phyloP scores from a whole-genome alignment of 1,140 invertebrate species.

The Dicyema japonicum region DNA sequence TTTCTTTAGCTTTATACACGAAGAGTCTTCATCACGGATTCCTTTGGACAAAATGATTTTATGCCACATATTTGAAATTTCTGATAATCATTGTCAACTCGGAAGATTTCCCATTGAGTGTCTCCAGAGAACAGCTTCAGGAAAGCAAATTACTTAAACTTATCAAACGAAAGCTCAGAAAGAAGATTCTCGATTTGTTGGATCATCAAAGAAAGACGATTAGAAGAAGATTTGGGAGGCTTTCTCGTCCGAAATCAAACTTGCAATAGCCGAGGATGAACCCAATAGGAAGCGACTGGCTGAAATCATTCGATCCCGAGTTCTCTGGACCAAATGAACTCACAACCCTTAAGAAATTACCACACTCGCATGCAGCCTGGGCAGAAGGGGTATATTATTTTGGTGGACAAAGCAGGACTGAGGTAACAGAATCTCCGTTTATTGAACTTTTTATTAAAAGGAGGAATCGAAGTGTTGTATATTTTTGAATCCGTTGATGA shows the following conservation, averaged over 20 bases:
- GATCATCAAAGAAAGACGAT: constrained; percentile 67
- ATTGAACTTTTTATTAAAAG: constrained; percentile 61
- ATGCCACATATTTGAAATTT: constrained; percentile 89
- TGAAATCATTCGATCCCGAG: constrained; percentile 61
- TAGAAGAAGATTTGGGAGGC: constrained; percentile 92
- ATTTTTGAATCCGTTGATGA: constrained; percentile 86
- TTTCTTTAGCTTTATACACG: constrained; percentile 53
- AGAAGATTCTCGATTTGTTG: constrained; percentile 84
- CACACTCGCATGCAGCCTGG: constrained; percentile 52
- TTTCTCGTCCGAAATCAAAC: constrained; percentile 46
- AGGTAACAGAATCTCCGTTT: constrained; percentile 54
- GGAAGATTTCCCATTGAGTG: constrained; percentile 91
- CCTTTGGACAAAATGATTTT: constrained; percentile 84
- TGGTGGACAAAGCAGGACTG: constrained; percentile 48
- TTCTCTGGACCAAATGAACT: no score
- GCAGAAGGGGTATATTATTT: constrained; percentile 79
- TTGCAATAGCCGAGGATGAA: constrained; percentile 85
- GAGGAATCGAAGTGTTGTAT: constrained; percentile 69
- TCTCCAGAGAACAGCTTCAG: constrained; percentile 67
- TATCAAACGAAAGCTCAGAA: constrained; percentile 86
- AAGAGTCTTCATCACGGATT: constrained; percentile 89
- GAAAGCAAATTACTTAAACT: constrained; percentile 94
- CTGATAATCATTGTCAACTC: constrained; percentile 72
- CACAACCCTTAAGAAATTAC: constrained; percentile 32
- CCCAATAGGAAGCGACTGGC: constrained; percentile 68